Evolutionary conservation across 1,140 invertebrate genomes (phyloP), one percentile per base, ranked within the genome.

Genomic region (Drosophila grimshawi): DNA sequence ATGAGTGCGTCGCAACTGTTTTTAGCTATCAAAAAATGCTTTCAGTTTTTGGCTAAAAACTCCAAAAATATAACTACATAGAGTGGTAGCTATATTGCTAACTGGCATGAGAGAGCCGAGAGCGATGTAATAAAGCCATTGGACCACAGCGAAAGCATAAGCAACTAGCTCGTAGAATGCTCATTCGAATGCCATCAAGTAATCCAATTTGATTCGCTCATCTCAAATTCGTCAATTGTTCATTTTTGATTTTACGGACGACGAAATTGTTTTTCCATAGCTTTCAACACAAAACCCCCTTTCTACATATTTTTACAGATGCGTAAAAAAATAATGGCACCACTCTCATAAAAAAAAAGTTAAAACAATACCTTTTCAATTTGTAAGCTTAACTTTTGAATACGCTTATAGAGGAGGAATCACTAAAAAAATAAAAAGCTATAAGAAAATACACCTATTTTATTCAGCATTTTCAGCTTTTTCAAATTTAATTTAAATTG

Each of bases 1-100:
- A 86, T 88, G 82, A 86, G 82, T 69, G 60, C 67, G 62, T 51
- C 30, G 39, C 53, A 64, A 81, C 61, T 76, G 65, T 78, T 81
- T 74, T 81, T 74, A 69, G 75, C 75, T 82, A 72, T 80, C 81
- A 83, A 80, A 76, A 83, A 80, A 80, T 66, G 52, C 72, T 81
- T 83, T 59, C 82, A 55, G 57, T 85, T 83, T 70, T 83, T 70
- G 76, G 66, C 80, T 76, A 76, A 76, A 46, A 67, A 19, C 19
- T 45, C 79, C 75, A 77, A 60, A 65, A 62, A 62, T 49, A 45
- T 37, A 62, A 1, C 11, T 48, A n/a, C 11, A 45, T 41, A 41
- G 27, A 39, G 53, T 32, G 30, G 0, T n/a, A 3, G 8, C 6
- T 59, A 69, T 72, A 60, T 55, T 32, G 76, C 37, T 46, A 3